Conservation (phyloP, 2,797 vertebrate genomes). For the Toxotes lorentzi region DNA sequence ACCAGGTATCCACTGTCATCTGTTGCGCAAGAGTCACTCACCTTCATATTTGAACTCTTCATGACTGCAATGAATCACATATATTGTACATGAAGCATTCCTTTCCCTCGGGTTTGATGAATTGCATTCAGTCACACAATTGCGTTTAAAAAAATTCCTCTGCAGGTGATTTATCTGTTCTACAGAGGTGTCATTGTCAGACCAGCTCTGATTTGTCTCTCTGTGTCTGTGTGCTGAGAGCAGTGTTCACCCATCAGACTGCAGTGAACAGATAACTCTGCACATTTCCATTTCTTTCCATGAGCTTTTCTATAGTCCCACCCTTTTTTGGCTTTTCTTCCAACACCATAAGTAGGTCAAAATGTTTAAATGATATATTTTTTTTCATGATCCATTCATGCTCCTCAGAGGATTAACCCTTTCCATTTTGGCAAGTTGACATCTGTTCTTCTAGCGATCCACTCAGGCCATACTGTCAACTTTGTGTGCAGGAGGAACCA, state of each 20-base stretch:
- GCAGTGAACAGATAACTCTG: neutral
- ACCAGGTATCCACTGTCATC: neutral
- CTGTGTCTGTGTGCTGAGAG: neutral
- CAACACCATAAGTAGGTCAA: neutral
- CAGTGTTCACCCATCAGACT: neutral
- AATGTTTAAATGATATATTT: too few relatives aligned
- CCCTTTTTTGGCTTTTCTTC: too few relatives aligned
- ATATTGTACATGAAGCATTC: conserved; percentile 2
- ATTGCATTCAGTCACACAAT: conserved; percentile 32
- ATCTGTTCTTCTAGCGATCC: neutral
- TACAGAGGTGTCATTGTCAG: conserved; percentile 31
- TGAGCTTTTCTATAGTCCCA: too few relatives aligned
- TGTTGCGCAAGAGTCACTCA: conserved; percentile 9
- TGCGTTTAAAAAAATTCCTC: conserved; percentile 13
- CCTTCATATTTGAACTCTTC: conserved; percentile 26
- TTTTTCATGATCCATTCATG: neutral
- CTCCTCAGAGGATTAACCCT: neutral
- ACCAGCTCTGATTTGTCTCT: conserved; percentile 18
- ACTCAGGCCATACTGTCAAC: too few relatives aligned
- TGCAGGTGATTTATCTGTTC: conserved; percentile 46
- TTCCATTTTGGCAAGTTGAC: neutral
- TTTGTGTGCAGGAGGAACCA: neutral
- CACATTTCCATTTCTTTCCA: too few relatives aligned
- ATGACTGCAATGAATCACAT: conserved; percentile 37
- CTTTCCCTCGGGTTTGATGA: conserved; percentile 36